These are phyloP conservation scores for Herpetotheres cachinnans DNA, from an alignment of 2,113 vertebrate genomes.

Conservation along the genomic window DNA sequence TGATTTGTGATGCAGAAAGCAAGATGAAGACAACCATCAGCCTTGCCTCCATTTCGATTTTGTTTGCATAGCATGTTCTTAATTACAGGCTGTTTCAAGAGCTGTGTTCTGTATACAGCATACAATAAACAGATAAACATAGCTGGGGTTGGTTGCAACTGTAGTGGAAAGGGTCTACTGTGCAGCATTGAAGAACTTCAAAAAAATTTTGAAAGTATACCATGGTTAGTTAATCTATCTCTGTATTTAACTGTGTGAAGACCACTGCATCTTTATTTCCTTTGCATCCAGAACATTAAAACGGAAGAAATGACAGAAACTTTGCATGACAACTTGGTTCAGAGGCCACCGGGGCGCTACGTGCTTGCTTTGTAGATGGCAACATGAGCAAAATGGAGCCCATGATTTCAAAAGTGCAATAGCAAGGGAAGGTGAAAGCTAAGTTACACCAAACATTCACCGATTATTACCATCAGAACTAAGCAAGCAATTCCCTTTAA, in stretches of 20 bases:
- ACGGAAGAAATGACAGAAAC: not conserved
- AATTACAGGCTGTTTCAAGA: slow-evolving; percentile 67
- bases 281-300: not conserved
- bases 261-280: not conserved
- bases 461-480: not conserved
- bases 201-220: not conserved
- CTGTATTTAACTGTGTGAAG: not conserved
- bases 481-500: not conserved
- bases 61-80: slow-evolving; percentile 65
- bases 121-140: slow-evolving; percentile 68
- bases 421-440: not conserved
- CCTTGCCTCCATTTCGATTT: slow-evolving; percentile 46
- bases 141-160: not conserved
- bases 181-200: not conserved
- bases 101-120: slow-evolving; percentile 51
- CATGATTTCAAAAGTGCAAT: not conserved
- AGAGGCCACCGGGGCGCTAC: not conserved
- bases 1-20: slow-evolving; percentile 50
- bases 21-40: slow-evolving; percentile 55
- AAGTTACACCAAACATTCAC: not conserved
- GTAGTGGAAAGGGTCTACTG: slow-evolving; percentile 11
- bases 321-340: not conserved
- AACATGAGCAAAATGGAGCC: not conserved
- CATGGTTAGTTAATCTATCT: not conserved
- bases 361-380: not conserved